Evolutionary conservation across 2,888 invertebrate genomes (phyloP), one percentile per base, ranked within the genome.

Genomic region (Drosophila nigricruria): DNA sequence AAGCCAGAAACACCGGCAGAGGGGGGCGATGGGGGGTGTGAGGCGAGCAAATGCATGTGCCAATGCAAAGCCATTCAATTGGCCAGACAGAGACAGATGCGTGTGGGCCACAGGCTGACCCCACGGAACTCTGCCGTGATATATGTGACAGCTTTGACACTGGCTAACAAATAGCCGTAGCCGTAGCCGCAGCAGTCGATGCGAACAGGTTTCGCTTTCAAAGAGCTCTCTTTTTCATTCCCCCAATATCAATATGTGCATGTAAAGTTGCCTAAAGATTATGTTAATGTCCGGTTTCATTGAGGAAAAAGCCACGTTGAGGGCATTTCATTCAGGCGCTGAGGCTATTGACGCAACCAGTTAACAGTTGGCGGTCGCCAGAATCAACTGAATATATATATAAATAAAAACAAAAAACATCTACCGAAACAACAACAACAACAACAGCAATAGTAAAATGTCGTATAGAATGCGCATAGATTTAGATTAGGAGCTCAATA

Each of bases 141-240:
- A 87, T 90, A 87, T 87, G 89, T 87, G 89, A 90, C 90, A 87
- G 89, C 90, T 89, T 81, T 85, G 86, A 90, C 86, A 87, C 90
- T 77, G 73, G 69, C 84, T 77, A 89, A 89, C 88, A 87, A 87
- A 87, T 86, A 90, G 89, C 84, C 78, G 36, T 70, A 73, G 74
- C 60, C 57, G 61, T 65, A 73, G 73, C 70, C 61, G 80, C 87
- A 83, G 75, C 84, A 73, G 77, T 73, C 73, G 76, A 81, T 70
- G 76, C 73, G 78, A 85, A 85, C 90, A 82, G 85, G 85, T 85
- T 85, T 85, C 83, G 73, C 65, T 73, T 61, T 62, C 47, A 32
- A 42, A 61, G 47, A 69, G 76, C 58, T 78, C 69, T 79, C 69
- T 59, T 58, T 45, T 52, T 23, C n/a, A 25, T 30, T 61, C 6